These are phyloP conservation scores for Cyrtodaria siliqua DNA, from an alignment of 2,888 invertebrate genomes.

Conservation along the genomic window DNA sequence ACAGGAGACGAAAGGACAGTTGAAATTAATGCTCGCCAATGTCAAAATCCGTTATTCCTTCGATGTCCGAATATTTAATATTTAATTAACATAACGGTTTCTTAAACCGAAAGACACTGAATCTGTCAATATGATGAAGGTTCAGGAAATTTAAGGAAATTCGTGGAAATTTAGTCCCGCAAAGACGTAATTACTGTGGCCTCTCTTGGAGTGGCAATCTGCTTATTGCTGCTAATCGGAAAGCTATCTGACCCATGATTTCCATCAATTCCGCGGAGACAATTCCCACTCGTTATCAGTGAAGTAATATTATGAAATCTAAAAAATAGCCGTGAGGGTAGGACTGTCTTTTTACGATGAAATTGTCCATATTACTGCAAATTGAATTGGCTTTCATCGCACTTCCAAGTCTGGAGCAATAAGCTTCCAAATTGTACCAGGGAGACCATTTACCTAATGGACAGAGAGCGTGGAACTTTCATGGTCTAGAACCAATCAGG, in stretches of 20 bases:
- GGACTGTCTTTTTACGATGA: slow-evolving; percentile 45
- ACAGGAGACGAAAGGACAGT: slow-evolving; percentile 2
- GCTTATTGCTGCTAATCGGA: slow-evolving; percentile 37
- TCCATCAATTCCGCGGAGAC: slow-evolving; percentile 26
- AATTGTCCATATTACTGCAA: slow-evolving; percentile 49
- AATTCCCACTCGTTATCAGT: slow-evolving; percentile 32
- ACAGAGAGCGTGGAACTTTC: no score
- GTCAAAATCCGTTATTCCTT: not conserved
- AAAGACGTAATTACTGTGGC: slow-evolving; percentile 34
- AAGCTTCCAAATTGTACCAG: no score
- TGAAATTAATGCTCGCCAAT: not conserved
- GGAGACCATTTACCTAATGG: no score
- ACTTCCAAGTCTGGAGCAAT: not conserved
- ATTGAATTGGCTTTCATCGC: slow-evolving; percentile 43
- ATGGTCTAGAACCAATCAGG: no score
- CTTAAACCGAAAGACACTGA: slow-evolving; percentile 24
- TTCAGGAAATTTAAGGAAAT: slow-evolving; percentile 52
- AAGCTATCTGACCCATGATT: slow-evolving; percentile 31
- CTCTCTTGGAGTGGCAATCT: slow-evolving; percentile 17
- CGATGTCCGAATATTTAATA: slow-evolving; percentile 42
- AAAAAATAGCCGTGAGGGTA: slow-evolving; percentile 49
- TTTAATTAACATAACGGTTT: slow-evolving; percentile 33
- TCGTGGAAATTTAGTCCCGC: slow-evolving; percentile 43
- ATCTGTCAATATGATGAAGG: slow-evolving; percentile 31
- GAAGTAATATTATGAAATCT: slow-evolving; percentile 52